Conservation (phyloP, 2,888 invertebrate genomes). For the Galeopsomyia nigrocyanea region DNA sequence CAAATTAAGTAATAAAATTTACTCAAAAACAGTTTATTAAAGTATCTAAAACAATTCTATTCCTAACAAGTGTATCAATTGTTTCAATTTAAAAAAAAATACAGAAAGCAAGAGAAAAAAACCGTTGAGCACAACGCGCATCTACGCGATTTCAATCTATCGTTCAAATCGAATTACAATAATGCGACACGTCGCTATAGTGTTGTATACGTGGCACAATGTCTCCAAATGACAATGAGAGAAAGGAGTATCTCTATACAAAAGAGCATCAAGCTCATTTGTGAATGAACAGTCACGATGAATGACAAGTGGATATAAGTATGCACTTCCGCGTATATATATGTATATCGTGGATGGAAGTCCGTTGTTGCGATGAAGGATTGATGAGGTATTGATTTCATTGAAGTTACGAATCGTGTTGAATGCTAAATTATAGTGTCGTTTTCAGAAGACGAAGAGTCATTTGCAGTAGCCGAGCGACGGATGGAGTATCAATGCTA, state of each 20-base stretch:
- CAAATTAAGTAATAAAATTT: too few species aligned
- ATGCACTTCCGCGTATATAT: too few species aligned
- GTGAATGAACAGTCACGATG: too few species aligned
- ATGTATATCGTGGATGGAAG: background rate
- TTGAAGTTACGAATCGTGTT: background rate
- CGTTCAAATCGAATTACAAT: conserved; percentile 44
- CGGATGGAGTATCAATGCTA: too few species aligned
- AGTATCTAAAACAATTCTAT: conserved; percentile 6
- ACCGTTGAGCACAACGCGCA: conserved; percentile 12
- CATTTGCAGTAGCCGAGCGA: too few species aligned
- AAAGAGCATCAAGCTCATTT: background rate
- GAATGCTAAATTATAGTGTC: too few species aligned
- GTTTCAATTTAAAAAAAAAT: background rate
- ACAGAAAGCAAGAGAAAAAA: background rate
- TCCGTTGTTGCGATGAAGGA: background rate
- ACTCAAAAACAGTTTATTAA: too few species aligned
- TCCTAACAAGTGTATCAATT: conserved; percentile 25
- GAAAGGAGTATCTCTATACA: conserved; percentile 4
- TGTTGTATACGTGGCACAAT: conserved; percentile 18
- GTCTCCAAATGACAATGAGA: background rate
- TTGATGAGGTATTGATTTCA: conserved; percentile 1
- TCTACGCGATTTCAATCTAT: conserved; percentile 20
- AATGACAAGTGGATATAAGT: too few species aligned
- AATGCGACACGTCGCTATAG: conserved; percentile 34
- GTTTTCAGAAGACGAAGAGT: too few species aligned